Conservation (phyloP, 2,797 vertebrate species). For the Sciurus vulgaris region DNA sequence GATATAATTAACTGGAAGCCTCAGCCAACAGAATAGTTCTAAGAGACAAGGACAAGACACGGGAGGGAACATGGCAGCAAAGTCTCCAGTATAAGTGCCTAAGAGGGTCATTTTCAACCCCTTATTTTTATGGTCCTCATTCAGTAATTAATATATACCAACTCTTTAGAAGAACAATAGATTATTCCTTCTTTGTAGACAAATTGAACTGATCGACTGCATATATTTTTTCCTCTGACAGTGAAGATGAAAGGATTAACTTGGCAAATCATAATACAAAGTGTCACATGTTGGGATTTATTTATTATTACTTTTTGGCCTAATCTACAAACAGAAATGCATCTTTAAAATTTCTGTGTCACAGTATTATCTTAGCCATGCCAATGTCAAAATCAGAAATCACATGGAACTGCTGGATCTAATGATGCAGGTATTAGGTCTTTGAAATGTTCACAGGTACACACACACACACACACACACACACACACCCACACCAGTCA, state of each 20-base stretch:
- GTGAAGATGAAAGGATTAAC: neutral
- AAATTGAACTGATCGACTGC: neutral
- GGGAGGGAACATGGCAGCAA: neutral
- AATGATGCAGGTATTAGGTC: neutral
- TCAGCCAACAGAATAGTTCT: neutral
- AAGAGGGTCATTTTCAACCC: neutral
- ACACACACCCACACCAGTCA: neutral
- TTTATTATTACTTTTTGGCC: neutral
- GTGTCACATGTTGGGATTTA: neutral
- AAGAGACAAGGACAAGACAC: neutral
- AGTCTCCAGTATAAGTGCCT: neutral
- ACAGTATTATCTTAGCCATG: neutral
- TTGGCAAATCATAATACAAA: neutral
- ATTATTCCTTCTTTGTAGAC: neutral
- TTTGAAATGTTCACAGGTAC: neutral
- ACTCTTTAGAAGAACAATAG: neutral
- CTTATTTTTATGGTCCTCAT: neutral
- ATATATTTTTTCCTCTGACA: neutral
- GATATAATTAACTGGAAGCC: neutral
- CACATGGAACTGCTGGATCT: neutral
- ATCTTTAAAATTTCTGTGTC: neutral
- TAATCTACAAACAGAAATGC: conserved; percentile 14
- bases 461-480: neutral
- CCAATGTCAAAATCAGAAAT: conserved; percentile 3
- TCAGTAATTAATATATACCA: conserved; percentile 12